These are phyloP conservation scores for Pardalotus punctatus DNA, from an alignment of 2,113 vertebrate species.

Conservation along the genomic window DNA sequence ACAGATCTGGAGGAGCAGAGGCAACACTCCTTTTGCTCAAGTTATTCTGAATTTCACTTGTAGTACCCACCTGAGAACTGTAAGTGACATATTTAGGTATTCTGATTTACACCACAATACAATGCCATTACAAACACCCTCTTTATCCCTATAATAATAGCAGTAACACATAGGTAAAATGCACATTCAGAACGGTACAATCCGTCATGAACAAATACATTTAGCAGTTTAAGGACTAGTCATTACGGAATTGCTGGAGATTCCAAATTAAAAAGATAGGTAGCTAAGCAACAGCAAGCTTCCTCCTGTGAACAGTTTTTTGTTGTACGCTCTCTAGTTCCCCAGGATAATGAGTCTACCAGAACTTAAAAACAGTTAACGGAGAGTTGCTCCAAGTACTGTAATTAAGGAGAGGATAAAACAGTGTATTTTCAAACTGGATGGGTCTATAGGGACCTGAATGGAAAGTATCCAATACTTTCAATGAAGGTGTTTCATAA, in stretches of 20 bases:
- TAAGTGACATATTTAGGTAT: rapidly evolving
- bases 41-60: background rate
- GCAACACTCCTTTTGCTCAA: background rate
- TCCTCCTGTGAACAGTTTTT: slow-evolving; percentile 51
- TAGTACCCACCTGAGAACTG: background rate
- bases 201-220: slow-evolving; percentile 31
- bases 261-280: slow-evolving; percentile 64
- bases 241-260: slow-evolving; percentile 56
- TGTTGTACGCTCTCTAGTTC: background rate
- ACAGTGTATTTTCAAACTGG: slow-evolving; percentile 52
- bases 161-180: slow-evolving; percentile 33
- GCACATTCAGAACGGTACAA: background rate
- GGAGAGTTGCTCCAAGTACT: slow-evolving; percentile 45
- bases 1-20: background rate
- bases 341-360: too few species aligned
- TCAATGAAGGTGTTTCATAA: slow-evolving; percentile 57
- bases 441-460: slow-evolving; percentile 46
- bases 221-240: slow-evolving; percentile 46
- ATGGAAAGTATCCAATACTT: slow-evolving; percentile 64
- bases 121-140: background rate
- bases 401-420: slow-evolving; percentile 66
- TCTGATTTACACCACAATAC: background rate
- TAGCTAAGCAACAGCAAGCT: slow-evolving; percentile 73
- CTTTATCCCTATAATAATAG: background rate
- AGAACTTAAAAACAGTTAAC: slow-evolving; percentile 67